Evolutionary conservation across 2,888 invertebrate species (phyloP), one percentile per base, ranked within the genome.

Genomic region (Poecilus cupreus): DNA sequence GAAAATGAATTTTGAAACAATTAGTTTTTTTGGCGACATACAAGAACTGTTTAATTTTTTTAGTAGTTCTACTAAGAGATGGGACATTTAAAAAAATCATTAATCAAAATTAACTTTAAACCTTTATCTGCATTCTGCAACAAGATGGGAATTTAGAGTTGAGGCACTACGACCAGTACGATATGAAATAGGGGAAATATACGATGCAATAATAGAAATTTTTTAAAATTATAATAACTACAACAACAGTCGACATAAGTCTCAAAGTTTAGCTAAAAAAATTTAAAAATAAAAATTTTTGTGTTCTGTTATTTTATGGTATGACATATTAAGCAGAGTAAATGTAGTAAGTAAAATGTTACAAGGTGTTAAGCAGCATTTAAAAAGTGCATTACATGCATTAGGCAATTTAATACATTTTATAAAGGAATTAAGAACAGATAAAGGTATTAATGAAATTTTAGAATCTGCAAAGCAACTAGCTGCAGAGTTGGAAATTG

Each of bases 31-130:
- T 64, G 70, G 32, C 10, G 11, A 79, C 22, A n/a, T n/a, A 51
- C 81, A 82, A 70, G 57, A 70, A 72, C 18, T 82, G 10, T 83
- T 81, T 46, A 78, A 64, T 22, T 82, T 81, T 32, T 83, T 78
- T 43, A 64, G 75, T 20, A 46, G 49, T 26, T 82, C 82, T 6
- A 81, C 82, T 39, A 46, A 82, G 51, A 49, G 81, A 18, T 83
- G 82, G 80, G 37, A 78, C 1, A 49, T 81, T 46, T 49, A 57
- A 20, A 51, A 68, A 79, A 39, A n/a, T n/a, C 70, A 37, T 39
- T 70, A 18, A n/a, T n/a, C n/a, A n/a, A n/a, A n/a, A n/a, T n/a
- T n/a, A n/a, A n/a, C n/a, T n/a, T n/a, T n/a, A 70, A 70, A 70
- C 37, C 37, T 70, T 37, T 70, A 32, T 37, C 70, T 39, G n/a